Evolutionary conservation across 2,113 vertebrate species (phyloP), one percentile per base, ranked within the genome.

Genomic region (Argyrosomus japonicus): DNA sequence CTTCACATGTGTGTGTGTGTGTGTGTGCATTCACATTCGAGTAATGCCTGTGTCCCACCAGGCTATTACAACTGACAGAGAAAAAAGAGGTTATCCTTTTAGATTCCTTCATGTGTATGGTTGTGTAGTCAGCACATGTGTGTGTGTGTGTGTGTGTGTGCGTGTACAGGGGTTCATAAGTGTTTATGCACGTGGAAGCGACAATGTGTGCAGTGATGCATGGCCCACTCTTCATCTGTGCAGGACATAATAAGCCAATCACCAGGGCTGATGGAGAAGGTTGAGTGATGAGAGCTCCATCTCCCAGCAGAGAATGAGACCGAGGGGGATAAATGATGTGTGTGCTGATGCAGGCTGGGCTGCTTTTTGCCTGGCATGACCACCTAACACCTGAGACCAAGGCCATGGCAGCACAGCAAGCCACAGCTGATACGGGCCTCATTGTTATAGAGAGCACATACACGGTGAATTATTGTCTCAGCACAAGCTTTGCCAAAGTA

Each of bases 171-270:
- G 18, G 43, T 54, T 64, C 51, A 53, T 61, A 14, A 32, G 14
- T 71, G 64, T 79, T 74, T 65, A 19, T 75, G 69, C 56, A 61
- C 72, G 69, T 79, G 77, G 58, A 75, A 56, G 70, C 75, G 64
- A 75, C 51, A 7, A 68, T 77, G 75, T 77, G 87, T 65, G 82
- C 89, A 85, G 69, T 83, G 88, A 91, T 83, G 91, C 88, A 79
- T 80, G 53, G 79, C 84, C 82, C 84, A 81, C 89, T 92, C 72
- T 83, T 87, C 57, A 58, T 75, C 88, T 57, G 81, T 69, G 81
- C 82, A 76, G 88, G 92, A 91, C 92, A 92, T 94, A 91, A 94
- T 89, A 91, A 93, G 91, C 88, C 93, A 94, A 92, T 94, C 93
- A 92, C 69, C 13, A 12, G 58, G 43, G 57, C 84, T 91, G 92